Evolutionary conservation across 2,797 vertebrate genomes (phyloP).

Genomic region (Lagorchestes hirsutus): DNA sequence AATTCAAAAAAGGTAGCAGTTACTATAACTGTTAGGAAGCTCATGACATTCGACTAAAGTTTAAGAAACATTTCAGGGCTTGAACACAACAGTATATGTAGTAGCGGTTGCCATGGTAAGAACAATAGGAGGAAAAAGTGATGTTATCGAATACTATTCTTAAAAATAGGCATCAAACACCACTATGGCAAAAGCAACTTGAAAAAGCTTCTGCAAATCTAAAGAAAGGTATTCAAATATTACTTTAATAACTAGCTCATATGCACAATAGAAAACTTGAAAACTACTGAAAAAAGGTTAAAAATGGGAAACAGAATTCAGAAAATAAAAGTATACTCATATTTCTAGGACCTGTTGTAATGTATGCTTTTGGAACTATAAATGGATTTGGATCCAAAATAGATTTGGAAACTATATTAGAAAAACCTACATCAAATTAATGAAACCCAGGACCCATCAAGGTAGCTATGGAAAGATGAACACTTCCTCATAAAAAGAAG

Average conservation of each 20-base stretch:
- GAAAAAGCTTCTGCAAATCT: neutral
- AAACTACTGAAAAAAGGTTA: neutral
- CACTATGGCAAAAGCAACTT: neutral
- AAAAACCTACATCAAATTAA: neutral
- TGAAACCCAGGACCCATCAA: neutral
- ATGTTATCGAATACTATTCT: constrained; percentile 5
- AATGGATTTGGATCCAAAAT: neutral
- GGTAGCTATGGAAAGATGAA: neutral
- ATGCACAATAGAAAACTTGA: neutral
- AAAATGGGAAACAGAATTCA: neutral
- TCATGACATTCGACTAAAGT: neutral
- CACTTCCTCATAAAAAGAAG: neutral
- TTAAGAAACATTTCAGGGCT: neutral
- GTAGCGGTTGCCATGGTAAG: neutral
- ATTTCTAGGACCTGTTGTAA: neutral
- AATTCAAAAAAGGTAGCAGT: neutral
- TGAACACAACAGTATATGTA: neutral
- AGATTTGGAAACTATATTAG: neutral
- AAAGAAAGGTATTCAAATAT: neutral
- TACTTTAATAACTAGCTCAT: neutral
- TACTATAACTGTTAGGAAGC: neutral
- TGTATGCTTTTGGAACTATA: neutral
- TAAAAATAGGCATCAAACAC: neutral
- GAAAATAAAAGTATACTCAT: neutral
- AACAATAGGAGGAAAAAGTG: neutral